These are phyloP conservation scores for Thalassophryne amazonica DNA, from an alignment of 2,797 vertebrate species.

Conservation along the genomic window DNA sequence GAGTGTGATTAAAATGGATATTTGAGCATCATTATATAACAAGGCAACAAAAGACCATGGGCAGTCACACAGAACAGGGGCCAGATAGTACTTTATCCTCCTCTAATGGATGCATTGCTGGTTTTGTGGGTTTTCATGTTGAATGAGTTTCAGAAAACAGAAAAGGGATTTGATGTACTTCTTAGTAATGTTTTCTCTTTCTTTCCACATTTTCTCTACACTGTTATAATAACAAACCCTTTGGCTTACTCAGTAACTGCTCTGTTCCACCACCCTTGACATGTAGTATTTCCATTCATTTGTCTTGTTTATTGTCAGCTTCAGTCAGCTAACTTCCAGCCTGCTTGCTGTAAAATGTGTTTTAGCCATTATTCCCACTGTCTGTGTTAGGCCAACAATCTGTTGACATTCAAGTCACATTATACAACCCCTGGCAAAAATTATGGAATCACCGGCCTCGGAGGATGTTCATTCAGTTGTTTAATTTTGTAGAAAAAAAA, in stretches of 20 bases:
- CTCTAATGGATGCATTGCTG: not conserved
- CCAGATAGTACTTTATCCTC: not conserved
- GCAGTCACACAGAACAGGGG: not conserved
- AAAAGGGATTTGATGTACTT: not conserved
- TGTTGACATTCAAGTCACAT: slow-evolving; percentile 46
- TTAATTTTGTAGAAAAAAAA: too few relatives aligned
- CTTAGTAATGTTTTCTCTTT: not conserved
- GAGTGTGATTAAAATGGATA: slow-evolving; percentile 2
- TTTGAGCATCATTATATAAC: slow-evolving; percentile 47
- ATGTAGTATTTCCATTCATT: slow-evolving; percentile 7
- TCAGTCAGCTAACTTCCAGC: slow-evolving; percentile 27
- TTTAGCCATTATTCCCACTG: not conserved
- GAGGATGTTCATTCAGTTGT: too few relatives aligned
- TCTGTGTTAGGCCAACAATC: not conserved
- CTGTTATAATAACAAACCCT: not conserved
- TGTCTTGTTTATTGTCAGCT: slow-evolving; percentile 20
- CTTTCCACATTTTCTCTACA: not conserved
- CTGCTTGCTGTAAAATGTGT: not conserved
- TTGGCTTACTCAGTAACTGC: slow-evolving; percentile 43
- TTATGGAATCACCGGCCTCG: too few relatives aligned
- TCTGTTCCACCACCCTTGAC: not conserved
- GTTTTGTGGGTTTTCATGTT: not conserved
- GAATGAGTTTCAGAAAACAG: not conserved
- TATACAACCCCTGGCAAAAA: too few relatives aligned
- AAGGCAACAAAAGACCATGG: not conserved